Evolutionary conservation across 2,113 vertebrate species (phyloP), one percentile per base, ranked within the genome.

Genomic region (Lagopus leucura): DNA sequence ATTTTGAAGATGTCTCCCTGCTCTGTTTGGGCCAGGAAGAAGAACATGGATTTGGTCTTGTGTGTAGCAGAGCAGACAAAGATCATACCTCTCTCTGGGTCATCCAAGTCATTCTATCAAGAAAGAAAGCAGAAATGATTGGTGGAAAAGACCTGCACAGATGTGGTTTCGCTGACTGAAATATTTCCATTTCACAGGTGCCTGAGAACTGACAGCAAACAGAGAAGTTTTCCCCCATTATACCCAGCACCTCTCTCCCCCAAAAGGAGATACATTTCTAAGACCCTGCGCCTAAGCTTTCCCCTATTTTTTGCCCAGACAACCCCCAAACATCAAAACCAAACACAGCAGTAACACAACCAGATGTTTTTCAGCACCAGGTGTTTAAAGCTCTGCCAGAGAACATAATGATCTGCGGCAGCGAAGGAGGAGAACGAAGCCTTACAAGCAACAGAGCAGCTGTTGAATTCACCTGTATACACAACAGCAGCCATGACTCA

Each of bases 31-130:
- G 99, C 99, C 97, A 99, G 97, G 97, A 99, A 99, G 96, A 99
- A 99, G 97, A 99, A 99, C 99, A 99, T 99, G 40, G 99, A 99
- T 92, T 99, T 99, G 97, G 99, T 99, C 97, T 99, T 99, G 97
- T 99, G 99, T 8, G 99, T 99, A 40, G 99, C 99, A 71, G 99
- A 99, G 96, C 99, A 99, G 90, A 99, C 99, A 93, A 99, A 99
- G 93, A 99, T 99, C 99, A 99, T 99, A 79, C 99, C 99, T 71
- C 99, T 98, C 96, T 99, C 99, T 9, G 99, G 99, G 92, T 99
- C 99, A 92, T 99, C 99, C 96, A 99, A 97, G 95, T 99, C 99
- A 82, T 99, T 99, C 99, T 99, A 96, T 71, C 17, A 93, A 18
- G 40, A 70, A 82, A 81, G n/a, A 27, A 36, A 81, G 47, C 2